Percentiles rank a stretch among this genome's conserved stretches.
phyloP scores from a whole-genome alignment of 2,888 invertebrate genomes.

The Eilema sororculum region DNA sequence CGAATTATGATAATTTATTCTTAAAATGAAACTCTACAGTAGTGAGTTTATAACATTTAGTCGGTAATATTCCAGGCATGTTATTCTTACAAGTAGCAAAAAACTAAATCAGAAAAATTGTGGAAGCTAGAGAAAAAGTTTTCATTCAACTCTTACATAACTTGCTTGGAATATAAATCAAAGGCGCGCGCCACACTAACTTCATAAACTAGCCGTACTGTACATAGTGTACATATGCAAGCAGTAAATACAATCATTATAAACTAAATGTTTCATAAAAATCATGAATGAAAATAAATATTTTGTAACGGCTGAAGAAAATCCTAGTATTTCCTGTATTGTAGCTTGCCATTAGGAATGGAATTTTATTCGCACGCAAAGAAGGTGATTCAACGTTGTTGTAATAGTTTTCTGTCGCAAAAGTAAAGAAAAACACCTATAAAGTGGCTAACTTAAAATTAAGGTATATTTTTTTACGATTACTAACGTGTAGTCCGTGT shows the following conservation, averaged over 20 bases:
- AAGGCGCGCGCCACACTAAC: conserved; percentile 16
- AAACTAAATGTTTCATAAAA: neutral
- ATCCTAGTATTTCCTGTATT: no score
- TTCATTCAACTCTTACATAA: conserved; percentile 23
- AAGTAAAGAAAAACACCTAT: no score
- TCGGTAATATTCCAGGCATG: conserved; percentile 13
- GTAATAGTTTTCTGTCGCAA: no score
- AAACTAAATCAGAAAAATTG: conserved; percentile 21
- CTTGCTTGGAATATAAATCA: conserved; percentile 24
- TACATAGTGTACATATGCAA: neutral
- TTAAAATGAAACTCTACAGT: neutral
- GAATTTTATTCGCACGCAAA: no score
- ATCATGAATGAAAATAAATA: no score
- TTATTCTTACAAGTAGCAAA: conserved; percentile 15
- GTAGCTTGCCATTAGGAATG: no score
- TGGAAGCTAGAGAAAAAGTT: conserved; percentile 11
- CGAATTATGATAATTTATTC: neutral
- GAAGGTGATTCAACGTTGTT: no score
- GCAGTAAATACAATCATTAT: no score
- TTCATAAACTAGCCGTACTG: neutral
- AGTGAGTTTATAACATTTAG: neutral
- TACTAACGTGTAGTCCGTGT: no score
- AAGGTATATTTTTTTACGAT: no score
- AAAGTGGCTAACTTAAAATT: no score
- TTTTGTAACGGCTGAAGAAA: no score